phyloP scores from a whole-genome alignment of 64 coral and sea anemone species.

The Montipora cactus region DNA sequence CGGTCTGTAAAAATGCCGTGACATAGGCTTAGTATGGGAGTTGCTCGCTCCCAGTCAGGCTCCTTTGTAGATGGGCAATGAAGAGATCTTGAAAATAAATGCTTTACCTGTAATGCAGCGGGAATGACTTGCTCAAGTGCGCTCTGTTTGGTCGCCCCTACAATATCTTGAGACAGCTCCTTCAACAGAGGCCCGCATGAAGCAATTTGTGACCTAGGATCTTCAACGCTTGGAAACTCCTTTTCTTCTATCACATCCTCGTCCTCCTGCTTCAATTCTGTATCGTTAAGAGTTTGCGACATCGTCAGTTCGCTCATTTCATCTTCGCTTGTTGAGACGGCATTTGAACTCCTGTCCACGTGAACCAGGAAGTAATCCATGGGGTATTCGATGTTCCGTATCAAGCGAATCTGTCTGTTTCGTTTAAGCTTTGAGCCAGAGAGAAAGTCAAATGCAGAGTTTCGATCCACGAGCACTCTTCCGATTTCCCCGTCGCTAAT shows the following conservation, averaged over 20 bases:
- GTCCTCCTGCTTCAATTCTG: neutral
- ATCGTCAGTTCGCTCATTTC: neutral
- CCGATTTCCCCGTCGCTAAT: conserved; percentile 6
- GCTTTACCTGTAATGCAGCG: conserved; percentile 11
- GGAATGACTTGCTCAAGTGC: conserved; percentile 8
- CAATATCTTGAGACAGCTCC: neutral
- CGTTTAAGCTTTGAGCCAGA: conserved; percentile 21
- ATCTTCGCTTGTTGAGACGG: neutral
- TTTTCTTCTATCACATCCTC: neutral
- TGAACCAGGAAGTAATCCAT: conserved; percentile 27
- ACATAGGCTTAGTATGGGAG: too few species aligned
- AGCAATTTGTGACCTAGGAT: neutral
- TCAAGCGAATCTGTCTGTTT: conserved; percentile 37
- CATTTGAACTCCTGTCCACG: neutral
- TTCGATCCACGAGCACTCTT: conserved; percentile 39
- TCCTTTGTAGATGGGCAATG: too few species aligned
- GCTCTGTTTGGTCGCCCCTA: neutral
- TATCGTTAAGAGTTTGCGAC: neutral
- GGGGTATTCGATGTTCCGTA: conserved; percentile 34
- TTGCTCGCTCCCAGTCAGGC: too few species aligned
- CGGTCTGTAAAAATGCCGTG: too few species aligned
- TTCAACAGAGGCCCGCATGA: neutral
- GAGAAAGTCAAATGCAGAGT: conserved; percentile 34
- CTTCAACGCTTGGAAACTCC: neutral
- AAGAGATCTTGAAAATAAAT: neutral